These are phyloP conservation scores for Bimastos eiseni DNA, from an alignment of 2,888 invertebrate species.

Conservation along the genomic window DNA sequence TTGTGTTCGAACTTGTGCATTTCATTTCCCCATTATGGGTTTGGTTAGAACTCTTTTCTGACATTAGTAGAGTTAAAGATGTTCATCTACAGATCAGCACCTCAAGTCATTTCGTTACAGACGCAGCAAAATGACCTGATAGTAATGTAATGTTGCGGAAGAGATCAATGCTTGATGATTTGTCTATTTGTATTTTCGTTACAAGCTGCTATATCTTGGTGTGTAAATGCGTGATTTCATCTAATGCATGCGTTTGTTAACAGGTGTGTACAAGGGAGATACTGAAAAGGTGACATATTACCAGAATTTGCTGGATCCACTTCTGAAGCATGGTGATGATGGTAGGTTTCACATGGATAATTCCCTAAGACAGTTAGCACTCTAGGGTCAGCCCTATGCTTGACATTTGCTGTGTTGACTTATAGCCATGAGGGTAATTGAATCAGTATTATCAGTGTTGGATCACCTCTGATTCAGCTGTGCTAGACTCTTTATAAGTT, in stretches of 20 bases:
- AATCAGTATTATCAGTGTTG: no score
- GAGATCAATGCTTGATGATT: background rate
- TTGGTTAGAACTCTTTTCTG: background rate
- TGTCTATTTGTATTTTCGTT: background rate
- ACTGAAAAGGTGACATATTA: slow-evolving; percentile 91
- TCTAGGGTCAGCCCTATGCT: background rate
- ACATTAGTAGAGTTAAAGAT: background rate
- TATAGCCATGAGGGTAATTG: no score
- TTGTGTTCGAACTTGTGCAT: background rate
- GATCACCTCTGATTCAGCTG: no score
- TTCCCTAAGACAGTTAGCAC: background rate
- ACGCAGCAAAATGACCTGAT: background rate
- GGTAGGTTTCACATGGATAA: slow-evolving; percentile 8
- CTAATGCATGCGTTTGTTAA: slow-evolving; percentile 16
- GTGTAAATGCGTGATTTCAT: background rate
- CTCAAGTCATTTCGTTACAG: background rate
- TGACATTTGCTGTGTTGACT: no score
- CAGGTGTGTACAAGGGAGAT: slow-evolving; percentile 66
- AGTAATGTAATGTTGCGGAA: background rate
- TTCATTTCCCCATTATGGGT: background rate
- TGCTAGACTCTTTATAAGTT: no score
- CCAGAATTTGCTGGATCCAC: slow-evolving; percentile 78
- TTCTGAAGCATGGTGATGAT: slow-evolving; percentile 66
- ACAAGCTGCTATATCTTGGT: background rate
- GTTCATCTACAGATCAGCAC: background rate